phyloP scores from a whole-genome alignment of 2,888 invertebrate species.

The Podotricha telesiphe region DNA sequence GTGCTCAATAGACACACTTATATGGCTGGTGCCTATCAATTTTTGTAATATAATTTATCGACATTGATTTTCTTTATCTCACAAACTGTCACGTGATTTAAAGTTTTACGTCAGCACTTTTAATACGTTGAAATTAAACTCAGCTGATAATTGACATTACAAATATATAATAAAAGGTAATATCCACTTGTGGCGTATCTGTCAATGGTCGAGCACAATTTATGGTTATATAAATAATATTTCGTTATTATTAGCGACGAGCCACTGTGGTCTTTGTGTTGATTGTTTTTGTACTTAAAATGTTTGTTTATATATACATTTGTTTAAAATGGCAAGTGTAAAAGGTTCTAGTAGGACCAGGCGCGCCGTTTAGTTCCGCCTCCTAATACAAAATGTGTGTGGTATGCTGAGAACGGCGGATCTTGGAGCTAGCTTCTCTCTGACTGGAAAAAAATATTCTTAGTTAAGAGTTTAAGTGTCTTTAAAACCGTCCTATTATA shows the following conservation, averaged over 20 bases:
- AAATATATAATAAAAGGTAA: background rate
- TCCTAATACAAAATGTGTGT: too few species aligned
- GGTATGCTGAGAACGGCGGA: too few species aligned
- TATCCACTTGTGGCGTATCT: conserved; percentile 6
- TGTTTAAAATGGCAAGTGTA: background rate
- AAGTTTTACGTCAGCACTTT: background rate
- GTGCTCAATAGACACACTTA: too few species aligned
- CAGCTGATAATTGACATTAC: background rate
- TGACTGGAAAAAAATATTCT: too few species aligned
- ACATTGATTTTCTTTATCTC: conserved; percentile 3
- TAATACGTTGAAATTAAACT: background rate
- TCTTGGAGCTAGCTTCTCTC: too few species aligned
- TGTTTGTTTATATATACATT: background rate
- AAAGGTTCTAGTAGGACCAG: background rate
- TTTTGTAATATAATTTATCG: too few species aligned
- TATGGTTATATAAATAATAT: conserved; percentile 7
- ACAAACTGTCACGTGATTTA: background rate
- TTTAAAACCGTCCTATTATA: too few species aligned
- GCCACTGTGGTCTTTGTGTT: background rate
- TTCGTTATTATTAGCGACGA: conserved; percentile 10
- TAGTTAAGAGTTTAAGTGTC: too few species aligned
- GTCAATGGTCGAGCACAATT: conserved; percentile 25
- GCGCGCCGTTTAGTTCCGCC: too few species aligned
- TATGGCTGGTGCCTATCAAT: too few species aligned
- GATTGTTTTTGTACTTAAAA: background rate